Evolutionary conservation across 1,140 invertebrate genomes (phyloP).

Genomic region (Magallana angulata): DNA sequence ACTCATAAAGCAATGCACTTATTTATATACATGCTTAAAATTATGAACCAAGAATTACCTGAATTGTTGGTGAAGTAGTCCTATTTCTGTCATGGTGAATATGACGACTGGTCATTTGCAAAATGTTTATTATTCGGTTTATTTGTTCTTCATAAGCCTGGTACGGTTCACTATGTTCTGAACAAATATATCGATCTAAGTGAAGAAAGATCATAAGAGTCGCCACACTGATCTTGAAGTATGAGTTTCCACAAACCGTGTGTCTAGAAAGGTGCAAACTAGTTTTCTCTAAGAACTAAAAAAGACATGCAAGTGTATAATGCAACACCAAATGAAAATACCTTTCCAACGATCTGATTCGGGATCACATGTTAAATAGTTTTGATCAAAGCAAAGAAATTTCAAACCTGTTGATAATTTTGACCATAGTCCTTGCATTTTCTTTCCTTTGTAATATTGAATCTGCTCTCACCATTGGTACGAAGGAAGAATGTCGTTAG

Average conservation of each 20-base stretch:
- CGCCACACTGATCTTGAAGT: constrained; percentile 5
- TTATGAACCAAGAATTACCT: not conserved
- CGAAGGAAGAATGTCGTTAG: not conserved
- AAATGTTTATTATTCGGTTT: not conserved
- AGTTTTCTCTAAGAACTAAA: constrained; percentile 1
- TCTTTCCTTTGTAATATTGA: not conserved
- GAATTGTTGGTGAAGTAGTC: not conserved
- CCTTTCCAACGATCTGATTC: not conserved
- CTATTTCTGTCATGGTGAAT: not conserved
- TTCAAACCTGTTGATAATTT: constrained; percentile 1
- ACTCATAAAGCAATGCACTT: not conserved
- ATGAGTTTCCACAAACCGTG: not conserved
- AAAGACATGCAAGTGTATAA: not conserved
- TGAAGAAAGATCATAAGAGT: not conserved
- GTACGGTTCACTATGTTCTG: not conserved
- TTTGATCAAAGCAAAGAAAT: too few relatives aligned
- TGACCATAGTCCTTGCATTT: not conserved
- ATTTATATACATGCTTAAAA: not conserved
- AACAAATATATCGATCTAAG: not conserved
- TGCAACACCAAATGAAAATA: not conserved
- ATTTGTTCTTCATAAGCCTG: not conserved
- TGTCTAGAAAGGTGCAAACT: not conserved
- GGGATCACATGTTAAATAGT: too few relatives aligned
- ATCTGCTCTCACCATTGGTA: not conserved
- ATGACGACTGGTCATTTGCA: not conserved